A percentile compares a stretch with the other conserved stretches of the same genome.
Conservation (phyloP, 2,113 vertebrate species). For the Chunga burmeisteri region DNA sequence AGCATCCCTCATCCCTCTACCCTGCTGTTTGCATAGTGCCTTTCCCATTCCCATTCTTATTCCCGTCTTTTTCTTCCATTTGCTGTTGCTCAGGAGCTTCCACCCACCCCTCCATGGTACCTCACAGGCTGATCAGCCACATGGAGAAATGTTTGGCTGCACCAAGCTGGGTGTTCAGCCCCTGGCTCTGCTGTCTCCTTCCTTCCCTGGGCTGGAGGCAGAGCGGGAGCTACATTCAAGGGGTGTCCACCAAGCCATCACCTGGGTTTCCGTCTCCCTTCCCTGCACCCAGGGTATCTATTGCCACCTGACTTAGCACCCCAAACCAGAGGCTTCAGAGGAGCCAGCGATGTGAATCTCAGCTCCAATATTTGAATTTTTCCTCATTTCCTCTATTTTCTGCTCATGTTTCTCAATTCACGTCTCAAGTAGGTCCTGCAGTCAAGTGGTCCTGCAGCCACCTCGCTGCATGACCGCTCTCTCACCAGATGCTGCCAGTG, state of each 20-base stretch:
- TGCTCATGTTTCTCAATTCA: neutral
- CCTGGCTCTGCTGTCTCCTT: neutral
- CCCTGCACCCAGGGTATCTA: too few relatives aligned
- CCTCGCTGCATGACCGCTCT: neutral
- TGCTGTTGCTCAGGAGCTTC: neutral
- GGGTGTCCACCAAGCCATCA: neutral
- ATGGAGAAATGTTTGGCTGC: neutral
- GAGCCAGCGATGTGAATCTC: neutral
- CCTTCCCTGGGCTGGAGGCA: neutral
- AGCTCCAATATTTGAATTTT: neutral
- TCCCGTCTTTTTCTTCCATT: neutral
- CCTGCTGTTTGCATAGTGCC: neutral
- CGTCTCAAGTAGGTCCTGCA: neutral
- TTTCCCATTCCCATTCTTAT: neutral
- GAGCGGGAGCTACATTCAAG: accelerated
- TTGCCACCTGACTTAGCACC: neutral
- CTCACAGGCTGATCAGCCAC: neutral
- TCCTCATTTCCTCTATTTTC: neutral
- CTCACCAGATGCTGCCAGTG: neutral
- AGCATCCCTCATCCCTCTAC: neutral
- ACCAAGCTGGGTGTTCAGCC: neutral
- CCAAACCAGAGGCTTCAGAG: neutral
- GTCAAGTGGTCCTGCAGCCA: neutral
- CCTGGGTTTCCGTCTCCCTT: neutral
- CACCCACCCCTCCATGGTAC: neutral